Conservation (phyloP, 2,113 vertebrate genomes). For the Herpetotheres cachinnans region DNA sequence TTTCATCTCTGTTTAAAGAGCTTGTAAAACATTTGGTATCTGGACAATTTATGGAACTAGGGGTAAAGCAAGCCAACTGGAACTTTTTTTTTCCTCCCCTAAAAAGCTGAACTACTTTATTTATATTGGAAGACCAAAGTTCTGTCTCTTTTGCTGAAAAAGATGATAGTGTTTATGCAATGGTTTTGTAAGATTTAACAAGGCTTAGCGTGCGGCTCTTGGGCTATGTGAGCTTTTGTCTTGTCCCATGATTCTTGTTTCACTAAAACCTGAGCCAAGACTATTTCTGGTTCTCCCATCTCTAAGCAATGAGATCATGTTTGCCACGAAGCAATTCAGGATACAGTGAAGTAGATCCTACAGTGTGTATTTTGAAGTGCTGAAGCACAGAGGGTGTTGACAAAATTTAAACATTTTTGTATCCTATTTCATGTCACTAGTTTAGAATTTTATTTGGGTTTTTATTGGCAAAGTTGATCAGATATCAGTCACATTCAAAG, state of each 20-base stretch:
- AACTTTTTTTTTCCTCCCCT: background rate
- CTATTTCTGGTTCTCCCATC: constrained; percentile 33
- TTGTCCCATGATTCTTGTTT: background rate
- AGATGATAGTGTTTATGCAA: background rate
- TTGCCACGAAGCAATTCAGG: background rate
- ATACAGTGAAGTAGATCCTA: background rate
- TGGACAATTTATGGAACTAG: background rate
- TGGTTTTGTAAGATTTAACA: background rate
- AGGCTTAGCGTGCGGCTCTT: background rate
- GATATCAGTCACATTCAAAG: constrained; percentile 72
- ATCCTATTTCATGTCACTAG: constrained; percentile 26
- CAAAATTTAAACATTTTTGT: constrained; percentile 51
- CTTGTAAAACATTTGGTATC: background rate
- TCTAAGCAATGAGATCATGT: background rate
- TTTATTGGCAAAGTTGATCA: constrained; percentile 67
- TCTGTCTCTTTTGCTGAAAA: background rate
- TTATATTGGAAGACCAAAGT: background rate
- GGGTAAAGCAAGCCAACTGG: background rate
- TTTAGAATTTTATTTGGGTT: constrained; percentile 47
- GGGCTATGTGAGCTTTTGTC: background rate
- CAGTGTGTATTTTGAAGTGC: background rate
- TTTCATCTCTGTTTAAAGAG: background rate
- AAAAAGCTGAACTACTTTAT: background rate
- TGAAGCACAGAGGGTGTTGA: constrained; percentile 30
- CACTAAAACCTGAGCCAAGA: background rate